Evolutionary conservation across 2,888 invertebrate genomes (phyloP).

Genomic region (Megalurothrips usitatus): DNA sequence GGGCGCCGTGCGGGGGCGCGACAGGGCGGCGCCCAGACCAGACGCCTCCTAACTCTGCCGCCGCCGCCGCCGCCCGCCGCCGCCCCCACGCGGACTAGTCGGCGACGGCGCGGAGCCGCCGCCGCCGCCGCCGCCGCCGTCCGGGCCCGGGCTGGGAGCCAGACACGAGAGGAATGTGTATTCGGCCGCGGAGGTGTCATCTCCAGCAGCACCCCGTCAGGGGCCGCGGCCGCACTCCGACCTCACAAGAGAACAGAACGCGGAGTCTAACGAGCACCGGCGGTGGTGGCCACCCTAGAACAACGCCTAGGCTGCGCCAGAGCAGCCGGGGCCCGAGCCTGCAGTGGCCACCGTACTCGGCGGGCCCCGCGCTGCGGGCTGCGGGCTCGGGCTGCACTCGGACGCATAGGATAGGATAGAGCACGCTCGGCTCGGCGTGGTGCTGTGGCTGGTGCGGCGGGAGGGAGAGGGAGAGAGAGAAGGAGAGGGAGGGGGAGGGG

Average conservation of each 20-base stretch:
- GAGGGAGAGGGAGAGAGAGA: background rate
- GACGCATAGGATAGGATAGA: too few relatives aligned
- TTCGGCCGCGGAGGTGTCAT: too few relatives aligned
- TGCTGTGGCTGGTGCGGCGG: background rate
- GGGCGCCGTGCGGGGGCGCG: background rate
- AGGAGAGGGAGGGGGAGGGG: background rate
- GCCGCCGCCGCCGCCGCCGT: background rate
- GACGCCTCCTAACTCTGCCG: background rate
- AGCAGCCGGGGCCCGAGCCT: background rate
- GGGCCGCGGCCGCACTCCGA: too few relatives aligned
- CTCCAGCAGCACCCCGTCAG: too few relatives aligned
- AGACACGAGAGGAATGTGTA: too few relatives aligned
- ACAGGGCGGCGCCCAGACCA: slow-evolving; percentile 7
- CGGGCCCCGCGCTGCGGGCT: background rate
- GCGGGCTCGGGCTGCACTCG: background rate
- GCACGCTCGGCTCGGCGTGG: background rate
- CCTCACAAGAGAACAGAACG: too few relatives aligned
- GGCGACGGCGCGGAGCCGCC: background rate
- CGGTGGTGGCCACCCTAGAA: background rate
- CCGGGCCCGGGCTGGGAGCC: too few relatives aligned
- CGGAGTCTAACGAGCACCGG: too few relatives aligned
- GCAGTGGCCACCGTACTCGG: background rate
- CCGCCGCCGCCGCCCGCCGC: background rate
- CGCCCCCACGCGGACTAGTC: too few relatives aligned
- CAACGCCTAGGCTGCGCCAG: background rate